Conservation (phyloP, 2,888 invertebrate genomes). For the Acanthococcus lagerstroemiae region DNA sequence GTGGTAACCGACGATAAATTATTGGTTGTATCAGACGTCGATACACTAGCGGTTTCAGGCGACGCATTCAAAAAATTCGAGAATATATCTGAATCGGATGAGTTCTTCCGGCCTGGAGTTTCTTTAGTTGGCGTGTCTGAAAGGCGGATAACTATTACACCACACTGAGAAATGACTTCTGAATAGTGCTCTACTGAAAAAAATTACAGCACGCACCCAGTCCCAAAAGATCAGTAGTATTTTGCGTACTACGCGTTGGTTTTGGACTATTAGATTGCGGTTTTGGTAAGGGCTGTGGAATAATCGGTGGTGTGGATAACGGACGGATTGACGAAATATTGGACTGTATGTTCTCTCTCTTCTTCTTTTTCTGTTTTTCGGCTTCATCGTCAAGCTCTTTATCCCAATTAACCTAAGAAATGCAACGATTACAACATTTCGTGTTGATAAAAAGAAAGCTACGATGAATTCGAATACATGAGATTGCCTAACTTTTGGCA, state of each 20-base stretch:
- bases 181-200: too few species aligned
- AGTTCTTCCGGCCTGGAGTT: conserved; percentile 22
- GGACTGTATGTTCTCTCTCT: conserved; percentile 53
- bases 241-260: conserved; percentile 43
- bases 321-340: conserved; percentile 23
- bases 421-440: background rate
- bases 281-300: conserved; percentile 50
- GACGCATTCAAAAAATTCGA: conserved; percentile 63
- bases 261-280: conserved; percentile 48
- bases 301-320: conserved; percentile 33
- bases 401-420: conserved; percentile 54
- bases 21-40: conserved; percentile 34
- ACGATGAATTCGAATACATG: too few species aligned
- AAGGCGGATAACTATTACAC: too few species aligned
- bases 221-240: conserved; percentile 47
- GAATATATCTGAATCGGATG: conserved; percentile 57
- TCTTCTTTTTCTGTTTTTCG: conserved; percentile 70
- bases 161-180: too few species aligned
- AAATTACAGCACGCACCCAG: conserved; percentile 44
- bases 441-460: background rate
- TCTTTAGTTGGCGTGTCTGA: conserved; percentile 35
- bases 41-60: conserved; percentile 39
- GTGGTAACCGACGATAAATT: conserved; percentile 29
- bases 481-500: conserved; percentile 69
- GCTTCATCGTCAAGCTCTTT: conserved; percentile 81